Base-by-base conservation (phyloP, 1,140 invertebrate species). In the Chironomus tepperi region DNA sequence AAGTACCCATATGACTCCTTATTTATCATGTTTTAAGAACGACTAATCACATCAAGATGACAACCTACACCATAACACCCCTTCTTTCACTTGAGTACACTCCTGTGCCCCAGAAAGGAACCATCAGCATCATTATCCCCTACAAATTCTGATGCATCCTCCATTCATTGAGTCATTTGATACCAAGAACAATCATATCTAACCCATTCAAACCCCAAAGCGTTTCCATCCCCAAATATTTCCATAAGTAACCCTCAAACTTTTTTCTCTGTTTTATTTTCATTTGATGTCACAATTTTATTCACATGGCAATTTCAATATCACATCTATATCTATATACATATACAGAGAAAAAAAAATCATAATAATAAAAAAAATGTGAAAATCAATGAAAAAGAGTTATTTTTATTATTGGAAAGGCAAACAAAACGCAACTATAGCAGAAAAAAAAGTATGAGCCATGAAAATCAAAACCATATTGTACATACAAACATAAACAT, bases 381-480 rank as follows among this genome's bases (percentile, higher is more conserved):
- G 47, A 57, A 57, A 57, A 57, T 57, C 47, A 57, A 57, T 57
- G 47, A 57, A 57, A 57, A 57, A n/a, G n/a, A n/a, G 12, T 57
- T n/a, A 34, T 57, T 57, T 57, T 57, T 57, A 57, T 57, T 57
- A 57, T 57, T 57, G 2, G 47, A 57, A 57, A 57, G 47, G 47
- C 47, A 57, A 57, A 57, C 12, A 57, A 57, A 12, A 57, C 24
- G 47, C 47, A 57, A 5, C 43, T 10, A 47, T 15, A 47, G 43
- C 43, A 47, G 1, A 47, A 2, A 47, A 57, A 57, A 57, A 57
- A 57, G 15, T 57, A 3, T 57, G 47, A 12, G 47, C n/a, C 47
- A 57, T 57, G 12, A 57, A 57, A 57, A 57, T 57, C 47, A 57
- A 57, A 57, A 57, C 47, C 47, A 57, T 57, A 57, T 57, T 57